Evolutionary conservation across 2,797 vertebrate genomes (phyloP).

Genomic region (Nyctalus aviator): DNA sequence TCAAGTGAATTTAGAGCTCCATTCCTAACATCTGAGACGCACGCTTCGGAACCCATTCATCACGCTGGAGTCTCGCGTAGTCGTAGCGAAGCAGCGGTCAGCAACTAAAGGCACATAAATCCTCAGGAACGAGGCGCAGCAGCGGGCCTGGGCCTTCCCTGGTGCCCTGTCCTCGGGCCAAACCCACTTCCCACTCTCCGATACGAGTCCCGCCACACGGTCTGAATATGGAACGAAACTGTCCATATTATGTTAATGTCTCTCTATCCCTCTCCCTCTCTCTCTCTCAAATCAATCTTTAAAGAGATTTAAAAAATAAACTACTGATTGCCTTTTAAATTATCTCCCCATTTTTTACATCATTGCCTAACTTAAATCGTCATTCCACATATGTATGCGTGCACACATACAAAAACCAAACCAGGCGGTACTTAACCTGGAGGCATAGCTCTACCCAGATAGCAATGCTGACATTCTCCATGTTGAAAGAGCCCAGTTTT

Average conservation of each 20-base stretch:
- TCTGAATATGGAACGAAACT: neutral
- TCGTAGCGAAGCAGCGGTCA: neutral
- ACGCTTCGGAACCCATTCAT: neutral
- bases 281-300: too few relatives aligned
- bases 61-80: neutral
- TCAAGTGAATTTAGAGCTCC: conserved; percentile 33
- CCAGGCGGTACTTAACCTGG: neutral
- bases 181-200: neutral
- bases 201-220: neutral
- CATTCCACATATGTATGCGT: neutral
- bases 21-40: neutral
- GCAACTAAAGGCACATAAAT: neutral
- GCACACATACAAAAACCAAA: neutral
- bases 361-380: neutral
- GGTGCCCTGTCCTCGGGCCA: neutral
- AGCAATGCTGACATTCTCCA: neutral
- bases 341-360: neutral
- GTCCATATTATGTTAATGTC: too few relatives aligned
- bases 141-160: neutral
- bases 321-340: neutral
- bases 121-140: neutral
- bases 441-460: neutral
- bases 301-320: too few relatives aligned
- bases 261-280: too few relatives aligned
- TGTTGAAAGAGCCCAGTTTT: neutral